Evolutionary conservation across 2,797 vertebrate species (phyloP).

Genomic region (Alcedo atthis): DNA sequence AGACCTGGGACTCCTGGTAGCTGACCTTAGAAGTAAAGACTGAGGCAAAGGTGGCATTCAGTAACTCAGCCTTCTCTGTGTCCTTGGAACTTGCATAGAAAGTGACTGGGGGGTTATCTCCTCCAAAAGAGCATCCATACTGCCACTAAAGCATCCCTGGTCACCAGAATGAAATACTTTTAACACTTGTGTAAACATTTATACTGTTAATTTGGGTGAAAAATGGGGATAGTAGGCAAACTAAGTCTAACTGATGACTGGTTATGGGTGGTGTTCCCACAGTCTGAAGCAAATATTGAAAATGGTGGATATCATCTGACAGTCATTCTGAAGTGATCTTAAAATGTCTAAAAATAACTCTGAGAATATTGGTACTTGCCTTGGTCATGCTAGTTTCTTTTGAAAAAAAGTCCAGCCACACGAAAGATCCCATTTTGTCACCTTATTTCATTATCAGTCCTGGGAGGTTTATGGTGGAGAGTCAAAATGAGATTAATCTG

Average conservation of each 20-base stretch:
- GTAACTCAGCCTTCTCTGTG: no score
- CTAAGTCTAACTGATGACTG: not conserved
- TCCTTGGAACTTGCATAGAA: no score
- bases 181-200: not conserved
- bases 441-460: not conserved
- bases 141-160: fast-evolving
- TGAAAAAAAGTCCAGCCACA: not conserved
- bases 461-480: not conserved
- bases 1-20: no score
- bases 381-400: not conserved
- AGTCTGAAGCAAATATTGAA: not conserved
- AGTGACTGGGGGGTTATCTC: not conserved
- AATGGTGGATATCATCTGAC: not conserved
- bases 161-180: not conserved
- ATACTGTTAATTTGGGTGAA: not conserved
- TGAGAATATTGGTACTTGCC: not conserved
- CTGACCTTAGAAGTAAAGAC: no score
- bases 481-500: not conserved
- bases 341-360: not conserved
- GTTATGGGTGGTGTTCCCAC: not conserved
- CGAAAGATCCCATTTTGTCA: fast-evolving
- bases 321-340: not conserved
- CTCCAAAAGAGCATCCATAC: not conserved
- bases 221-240: not conserved
- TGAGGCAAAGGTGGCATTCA: no score